These are phyloP conservation scores for Thecophora atra DNA, from an alignment of 2,888 invertebrate genomes.

Conservation along the genomic window DNA sequence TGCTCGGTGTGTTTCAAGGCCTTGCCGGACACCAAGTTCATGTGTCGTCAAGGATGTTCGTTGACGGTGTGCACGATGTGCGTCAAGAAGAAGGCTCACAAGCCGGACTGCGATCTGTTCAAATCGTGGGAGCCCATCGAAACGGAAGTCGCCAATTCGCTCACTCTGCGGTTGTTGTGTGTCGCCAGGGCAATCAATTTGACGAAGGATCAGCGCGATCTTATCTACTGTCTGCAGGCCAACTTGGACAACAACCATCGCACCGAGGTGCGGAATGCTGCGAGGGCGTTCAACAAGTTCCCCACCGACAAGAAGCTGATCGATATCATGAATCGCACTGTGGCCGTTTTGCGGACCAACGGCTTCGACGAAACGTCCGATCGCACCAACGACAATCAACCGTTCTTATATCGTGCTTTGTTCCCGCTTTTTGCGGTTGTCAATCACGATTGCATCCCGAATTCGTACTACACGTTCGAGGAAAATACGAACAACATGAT, in stretches of 20 bases:
- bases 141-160: constrained; percentile 60
- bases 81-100: constrained; percentile 71
- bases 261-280: constrained; percentile 60
- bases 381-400: constrained; percentile 57
- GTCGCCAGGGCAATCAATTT: constrained; percentile 62
- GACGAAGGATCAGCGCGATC: constrained; percentile 58
- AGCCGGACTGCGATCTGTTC: constrained; percentile 73
- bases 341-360: constrained; percentile 63
- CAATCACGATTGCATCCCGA: constrained; percentile 78
- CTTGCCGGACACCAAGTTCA: constrained; percentile 63
- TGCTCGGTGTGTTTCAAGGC: constrained; percentile 74
- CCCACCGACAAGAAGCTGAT: constrained; percentile 61
- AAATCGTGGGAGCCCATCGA: constrained; percentile 70
- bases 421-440: constrained; percentile 76
- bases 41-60: constrained; percentile 74
- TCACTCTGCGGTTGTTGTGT: constrained; percentile 58
- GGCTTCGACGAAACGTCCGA: constrained; percentile 63
- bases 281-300: constrained; percentile 61
- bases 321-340: constrained; percentile 62
- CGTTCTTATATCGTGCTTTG: constrained; percentile 70
- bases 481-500: constrained; percentile 70
- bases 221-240: constrained; percentile 62
- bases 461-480: constrained; percentile 76
- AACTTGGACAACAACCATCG: constrained; percentile 62
- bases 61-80: constrained; percentile 77